Base-by-base conservation (phyloP, 2,888 invertebrate genomes). In the Eristalis intricaria region DNA sequence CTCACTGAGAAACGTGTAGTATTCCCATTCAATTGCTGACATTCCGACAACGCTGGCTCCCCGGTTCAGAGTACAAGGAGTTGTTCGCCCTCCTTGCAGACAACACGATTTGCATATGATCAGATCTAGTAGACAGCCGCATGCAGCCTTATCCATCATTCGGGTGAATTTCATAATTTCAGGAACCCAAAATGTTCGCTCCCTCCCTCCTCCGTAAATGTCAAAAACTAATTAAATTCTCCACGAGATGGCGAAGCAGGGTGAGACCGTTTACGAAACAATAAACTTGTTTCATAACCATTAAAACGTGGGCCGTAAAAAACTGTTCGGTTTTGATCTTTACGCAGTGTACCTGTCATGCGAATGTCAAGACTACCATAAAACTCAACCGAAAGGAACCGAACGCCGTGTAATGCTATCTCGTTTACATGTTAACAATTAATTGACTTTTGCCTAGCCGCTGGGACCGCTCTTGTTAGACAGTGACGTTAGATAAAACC, bases 341-440 rank as follows among this genome's bases (percentile, higher is more conserved):
- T 60, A 23, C 75, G 66, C 66, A 35, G 66, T 56, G 63, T 70
- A 56, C 63, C 69, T 77, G 77, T 77, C 77, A 77, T 63, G 61
- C 69, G 56, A 77, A 70, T 77, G 77, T 77, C 63, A 77, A 64
- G 63, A 63, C 50, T n/a, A 26, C 38, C 63, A 69, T 77, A 63
- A 77, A 77, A 61, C 43, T 43, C 22, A 68, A 13, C 68, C 22
- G 23, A 61, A 69, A 50, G 35, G 35, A 26, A 69, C 61, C 26
- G 63, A 77, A 56, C 56, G n/a, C 1, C n/a, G 8, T 50, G 63
- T 77, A 63, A 63, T 56, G 38, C 38, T 69, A 77, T 69, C 63
- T 77, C 23, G 26, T 23, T 43, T 60, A 63, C 69, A 69, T 77
- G 77, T 63, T 56, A 56, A 64, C 77, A 70, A 56, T 77, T 77